Conservation (phyloP, 2,888 invertebrate species). For the Nycteola revayana region DNA sequence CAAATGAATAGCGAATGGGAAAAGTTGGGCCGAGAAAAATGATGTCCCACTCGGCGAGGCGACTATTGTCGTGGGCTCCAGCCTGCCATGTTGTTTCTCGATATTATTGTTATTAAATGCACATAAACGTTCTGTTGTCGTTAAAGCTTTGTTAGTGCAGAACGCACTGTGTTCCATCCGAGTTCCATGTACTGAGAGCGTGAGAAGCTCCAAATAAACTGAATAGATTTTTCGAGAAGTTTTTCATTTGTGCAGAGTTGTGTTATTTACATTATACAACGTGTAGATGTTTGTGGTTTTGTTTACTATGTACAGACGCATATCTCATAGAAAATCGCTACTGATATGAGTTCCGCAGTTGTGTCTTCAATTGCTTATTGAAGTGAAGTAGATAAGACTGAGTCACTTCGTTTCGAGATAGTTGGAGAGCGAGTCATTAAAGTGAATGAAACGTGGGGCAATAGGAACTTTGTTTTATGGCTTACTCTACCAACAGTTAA, state of each 20-base stretch:
- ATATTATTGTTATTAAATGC: conserved; percentile 71
- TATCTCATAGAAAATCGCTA: not conserved
- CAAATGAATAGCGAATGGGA: conserved; percentile 82
- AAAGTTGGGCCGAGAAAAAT: conserved; percentile 80
- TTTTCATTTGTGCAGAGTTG: conserved; percentile 18
- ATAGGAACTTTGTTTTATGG: conserved; percentile 75
- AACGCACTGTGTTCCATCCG: conserved; percentile 13
- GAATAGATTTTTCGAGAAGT: conserved; percentile 18
- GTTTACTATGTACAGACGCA: too few relatives aligned
- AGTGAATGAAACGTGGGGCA: conserved; percentile 72
- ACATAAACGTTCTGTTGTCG: conserved; percentile 49
- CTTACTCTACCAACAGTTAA: conserved; percentile 69
- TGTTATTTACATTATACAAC: conserved; percentile 16
- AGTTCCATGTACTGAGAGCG: conserved; percentile 24
- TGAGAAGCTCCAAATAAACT: conserved; percentile 18
- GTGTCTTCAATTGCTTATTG: conserved; percentile 29
- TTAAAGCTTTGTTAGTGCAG: conserved; percentile 30
- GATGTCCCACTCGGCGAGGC: conserved; percentile 69
- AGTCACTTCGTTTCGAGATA: conserved; percentile 65
- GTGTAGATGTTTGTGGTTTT: conserved; percentile 2
- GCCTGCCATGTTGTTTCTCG: conserved; percentile 54
- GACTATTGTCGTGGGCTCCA: conserved; percentile 57
- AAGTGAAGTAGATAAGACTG: conserved; percentile 43
- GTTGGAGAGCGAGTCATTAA: conserved; percentile 71
- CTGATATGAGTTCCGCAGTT: conserved; percentile 7